Evolutionary conservation across 2,888 invertebrate genomes (phyloP), one percentile per base, ranked within the genome.

Genomic region (Lasioglossum marginatum): DNA sequence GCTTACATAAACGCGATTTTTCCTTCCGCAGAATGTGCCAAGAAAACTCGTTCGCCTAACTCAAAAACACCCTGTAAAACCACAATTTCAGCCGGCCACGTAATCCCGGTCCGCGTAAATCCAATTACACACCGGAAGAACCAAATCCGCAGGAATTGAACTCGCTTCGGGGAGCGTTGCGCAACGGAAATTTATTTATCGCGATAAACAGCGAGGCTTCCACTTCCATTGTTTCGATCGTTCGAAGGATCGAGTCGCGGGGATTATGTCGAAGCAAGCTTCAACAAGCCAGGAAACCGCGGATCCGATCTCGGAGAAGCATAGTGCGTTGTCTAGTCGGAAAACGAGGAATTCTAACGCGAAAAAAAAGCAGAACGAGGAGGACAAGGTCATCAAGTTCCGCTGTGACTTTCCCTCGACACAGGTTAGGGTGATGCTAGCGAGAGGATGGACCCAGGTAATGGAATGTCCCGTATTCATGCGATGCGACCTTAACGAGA

Each of bases 371-470:
- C 77, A 83, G 66, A 77, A 78, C 76, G 84, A 77, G n/a, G 82
- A 86, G 31, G 87, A 80, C 77, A 93, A 89, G 85, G 78, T 85
- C 66, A 87, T 94, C 81, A 93, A 83, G 89, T 94, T 93, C 80
- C 92, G 93, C 19, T 94, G 94, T 77, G 93, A 94, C 86, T 92
- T 91, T 82, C 82, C 90, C 40, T 91, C 93, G 73, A 94, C 93
- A 31, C 93, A 92, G 74, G 79, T 91, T 70, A 91, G 89, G 80
- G 94, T 93, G 79, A 92, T 94, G 91, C 86, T 93, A 71, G 91
- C 93, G 8, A 90, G 93, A 91, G 94, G 94, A 84, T 94, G 94
- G 94, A 85, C 40, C n/a, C 91, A 92, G 91, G 94, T 94, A 90
- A 91, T 80, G 71, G 75, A 81, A 83, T 74, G 76, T 77, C 66